Conservation (phyloP, 1,140 invertebrate genomes). For the Branchinecta lindahli region DNA sequence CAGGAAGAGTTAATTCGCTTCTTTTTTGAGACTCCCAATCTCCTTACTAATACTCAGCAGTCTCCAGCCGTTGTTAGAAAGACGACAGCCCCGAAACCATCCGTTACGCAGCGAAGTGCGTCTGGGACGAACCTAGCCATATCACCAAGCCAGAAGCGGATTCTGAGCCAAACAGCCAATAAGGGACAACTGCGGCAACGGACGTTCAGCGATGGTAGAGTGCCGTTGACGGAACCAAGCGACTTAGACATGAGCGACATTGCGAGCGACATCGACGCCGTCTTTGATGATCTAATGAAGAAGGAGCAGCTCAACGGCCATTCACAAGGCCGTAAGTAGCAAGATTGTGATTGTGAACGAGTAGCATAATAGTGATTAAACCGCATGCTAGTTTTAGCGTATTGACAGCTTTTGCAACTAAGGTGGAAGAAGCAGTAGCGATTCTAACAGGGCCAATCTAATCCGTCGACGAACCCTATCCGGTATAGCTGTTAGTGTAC, state of each 20-base stretch:
- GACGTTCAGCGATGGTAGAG: too few relatives aligned
- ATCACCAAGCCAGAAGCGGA: not conserved
- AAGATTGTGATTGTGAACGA: not conserved
- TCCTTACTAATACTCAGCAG: not conserved
- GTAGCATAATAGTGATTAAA: too few relatives aligned
- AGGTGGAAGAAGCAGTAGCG: too few relatives aligned
- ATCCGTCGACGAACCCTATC: too few relatives aligned
- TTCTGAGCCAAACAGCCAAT: too few relatives aligned
- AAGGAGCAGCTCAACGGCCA: not conserved
- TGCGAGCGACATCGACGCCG: not conserved
- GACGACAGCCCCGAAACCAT: not conserved
- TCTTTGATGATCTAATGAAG: constrained; percentile 1
- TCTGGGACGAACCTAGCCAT: not conserved
- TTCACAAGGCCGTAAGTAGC: not conserved
- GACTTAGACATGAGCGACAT: constrained; percentile 6
- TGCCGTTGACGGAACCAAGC: not conserved
- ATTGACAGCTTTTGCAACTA: too few relatives aligned
- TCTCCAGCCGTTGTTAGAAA: not conserved
- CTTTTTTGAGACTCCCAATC: constrained; percentile 12
- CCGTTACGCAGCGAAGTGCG: not conserved
- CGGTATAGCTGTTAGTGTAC: too few relatives aligned
- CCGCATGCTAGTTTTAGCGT: too few relatives aligned
- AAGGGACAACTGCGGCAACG: too few relatives aligned
- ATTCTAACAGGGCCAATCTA: too few relatives aligned
- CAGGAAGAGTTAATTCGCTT: constrained; percentile 45